phyloP scores from a whole-genome alignment of 2,888 invertebrate species.

The Drosophila austrosaltans region DNA sequence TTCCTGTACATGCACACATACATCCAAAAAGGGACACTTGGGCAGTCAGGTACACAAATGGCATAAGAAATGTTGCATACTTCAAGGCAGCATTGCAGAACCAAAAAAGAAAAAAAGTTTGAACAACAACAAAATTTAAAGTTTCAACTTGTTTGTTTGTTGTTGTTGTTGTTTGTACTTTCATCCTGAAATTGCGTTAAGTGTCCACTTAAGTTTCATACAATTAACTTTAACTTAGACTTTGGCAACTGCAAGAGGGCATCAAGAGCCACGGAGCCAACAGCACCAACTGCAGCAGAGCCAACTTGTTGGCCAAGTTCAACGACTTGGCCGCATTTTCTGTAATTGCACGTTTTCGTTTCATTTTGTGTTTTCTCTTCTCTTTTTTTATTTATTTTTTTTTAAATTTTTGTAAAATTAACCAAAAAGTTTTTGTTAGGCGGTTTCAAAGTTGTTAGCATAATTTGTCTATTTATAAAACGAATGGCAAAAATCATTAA shows the following conservation, averaged over 20 bases:
- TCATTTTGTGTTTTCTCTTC: slow-evolving; percentile 17
- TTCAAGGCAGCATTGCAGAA: slow-evolving; percentile 26
- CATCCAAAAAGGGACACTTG: neutral
- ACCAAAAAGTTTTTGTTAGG: slow-evolving; percentile 30
- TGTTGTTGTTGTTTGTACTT: slow-evolving; percentile 33
- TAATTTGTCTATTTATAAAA: slow-evolving; percentile 38
- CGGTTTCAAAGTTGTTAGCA: slow-evolving; percentile 25
- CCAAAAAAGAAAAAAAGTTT: slow-evolving; percentile 46
- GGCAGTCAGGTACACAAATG: neutral
- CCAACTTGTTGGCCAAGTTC: slow-evolving; percentile 47
- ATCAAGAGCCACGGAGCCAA: slow-evolving; percentile 20
- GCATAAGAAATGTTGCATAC: slow-evolving; percentile 28
- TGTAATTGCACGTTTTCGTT: slow-evolving; percentile 35
- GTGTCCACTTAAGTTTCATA: slow-evolving; percentile 68
- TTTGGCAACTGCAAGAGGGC: slow-evolving; percentile 46
- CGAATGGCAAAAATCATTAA: slow-evolving; percentile 44
- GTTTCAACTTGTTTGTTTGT: slow-evolving; percentile 44
- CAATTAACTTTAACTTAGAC: slow-evolving; percentile 67
- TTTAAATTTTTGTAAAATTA: slow-evolving; percentile 34
- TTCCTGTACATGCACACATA: neutral
- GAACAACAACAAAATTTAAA: slow-evolving; percentile 46
- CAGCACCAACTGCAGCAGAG: slow-evolving; percentile 28
- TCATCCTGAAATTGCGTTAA: slow-evolving; percentile 64
- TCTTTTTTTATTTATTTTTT: neutral
- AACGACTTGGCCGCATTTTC: slow-evolving; percentile 48